These are phyloP conservation scores for Pterostichus madidus DNA, from an alignment of 2,888 invertebrate species.

Conservation along the genomic window DNA sequence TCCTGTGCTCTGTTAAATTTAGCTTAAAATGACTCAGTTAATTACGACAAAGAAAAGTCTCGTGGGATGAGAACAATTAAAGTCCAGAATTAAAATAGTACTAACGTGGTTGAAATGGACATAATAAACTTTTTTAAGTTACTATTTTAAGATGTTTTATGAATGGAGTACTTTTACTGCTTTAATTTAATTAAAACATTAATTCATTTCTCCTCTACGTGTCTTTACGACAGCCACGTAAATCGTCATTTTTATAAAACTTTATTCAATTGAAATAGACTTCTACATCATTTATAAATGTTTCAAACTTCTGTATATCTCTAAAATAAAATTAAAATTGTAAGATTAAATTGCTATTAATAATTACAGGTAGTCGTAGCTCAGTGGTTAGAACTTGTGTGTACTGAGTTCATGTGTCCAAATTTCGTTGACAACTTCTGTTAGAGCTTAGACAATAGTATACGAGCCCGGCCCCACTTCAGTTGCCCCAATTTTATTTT, in stretches of 20 bases:
- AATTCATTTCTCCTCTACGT: constrained; percentile 37
- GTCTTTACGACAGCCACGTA: constrained; percentile 7
- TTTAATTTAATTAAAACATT: constrained; percentile 34
- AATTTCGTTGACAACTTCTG: too few relatives aligned
- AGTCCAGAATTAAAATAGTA: constrained; percentile 50
- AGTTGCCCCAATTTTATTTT: too few relatives aligned
- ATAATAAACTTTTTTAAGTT: constrained; percentile 1
- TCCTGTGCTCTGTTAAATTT: constrained; percentile 47
- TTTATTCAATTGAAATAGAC: neutral
- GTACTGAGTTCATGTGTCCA: too few relatives aligned
- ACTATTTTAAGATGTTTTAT: constrained; percentile 52
- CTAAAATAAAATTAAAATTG: too few relatives aligned
- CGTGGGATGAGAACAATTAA: constrained; percentile 52
- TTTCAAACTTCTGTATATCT: too few relatives aligned
- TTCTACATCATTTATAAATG: too few relatives aligned
- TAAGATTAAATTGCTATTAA: too few relatives aligned
- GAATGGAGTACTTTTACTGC: constrained; percentile 37
- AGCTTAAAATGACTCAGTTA: constrained; percentile 47
- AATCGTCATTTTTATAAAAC: neutral
- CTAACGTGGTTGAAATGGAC: constrained; percentile 33
- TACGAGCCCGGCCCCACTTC: too few relatives aligned
- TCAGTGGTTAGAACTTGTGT: too few relatives aligned
- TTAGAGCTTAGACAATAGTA: too few relatives aligned
- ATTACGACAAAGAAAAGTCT: constrained; percentile 37
- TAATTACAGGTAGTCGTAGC: too few relatives aligned